These are phyloP conservation scores for Polyommatus icarus DNA, from an alignment of 2,888 invertebrate genomes.

Conservation along the genomic window DNA sequence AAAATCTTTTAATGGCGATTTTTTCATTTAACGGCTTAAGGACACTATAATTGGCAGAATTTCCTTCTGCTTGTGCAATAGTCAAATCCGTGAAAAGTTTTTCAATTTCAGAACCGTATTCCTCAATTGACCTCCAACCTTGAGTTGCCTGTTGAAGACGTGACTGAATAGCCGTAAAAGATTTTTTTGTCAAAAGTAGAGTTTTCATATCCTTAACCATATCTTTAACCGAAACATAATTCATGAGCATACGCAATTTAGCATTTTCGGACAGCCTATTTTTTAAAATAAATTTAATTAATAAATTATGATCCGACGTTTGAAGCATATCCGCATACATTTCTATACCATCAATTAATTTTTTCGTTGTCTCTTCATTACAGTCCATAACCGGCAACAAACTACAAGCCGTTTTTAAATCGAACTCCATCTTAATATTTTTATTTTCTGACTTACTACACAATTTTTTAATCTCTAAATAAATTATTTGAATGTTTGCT, in stretches of 20 bases:
- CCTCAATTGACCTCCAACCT: not conserved
- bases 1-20: too few species aligned
- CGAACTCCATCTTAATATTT: not conserved
- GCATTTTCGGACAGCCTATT: not conserved
- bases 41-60: too few species aligned
- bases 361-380: not conserved
- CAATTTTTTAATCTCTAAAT: too few species aligned
- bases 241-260: not conserved
- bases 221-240: not conserved
- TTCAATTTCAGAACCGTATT: not conserved
- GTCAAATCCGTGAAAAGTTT: not conserved
- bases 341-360: constrained; percentile 8
- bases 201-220: too few species aligned
- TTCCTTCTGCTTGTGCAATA: not conserved
- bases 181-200: too few species aligned
- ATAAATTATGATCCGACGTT: constrained; percentile 8
- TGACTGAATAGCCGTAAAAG: too few species aligned
- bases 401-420: not conserved
- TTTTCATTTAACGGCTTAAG: too few species aligned
- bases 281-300: constrained; percentile 1
- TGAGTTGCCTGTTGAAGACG: too few species aligned
- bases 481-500: too few species aligned
- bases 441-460: too few species aligned
- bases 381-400: not conserved
- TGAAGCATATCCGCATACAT: constrained; percentile 2